phyloP scores from a whole-genome alignment of 2,113 vertebrate species.

The Pteruthius melanotis region DNA sequence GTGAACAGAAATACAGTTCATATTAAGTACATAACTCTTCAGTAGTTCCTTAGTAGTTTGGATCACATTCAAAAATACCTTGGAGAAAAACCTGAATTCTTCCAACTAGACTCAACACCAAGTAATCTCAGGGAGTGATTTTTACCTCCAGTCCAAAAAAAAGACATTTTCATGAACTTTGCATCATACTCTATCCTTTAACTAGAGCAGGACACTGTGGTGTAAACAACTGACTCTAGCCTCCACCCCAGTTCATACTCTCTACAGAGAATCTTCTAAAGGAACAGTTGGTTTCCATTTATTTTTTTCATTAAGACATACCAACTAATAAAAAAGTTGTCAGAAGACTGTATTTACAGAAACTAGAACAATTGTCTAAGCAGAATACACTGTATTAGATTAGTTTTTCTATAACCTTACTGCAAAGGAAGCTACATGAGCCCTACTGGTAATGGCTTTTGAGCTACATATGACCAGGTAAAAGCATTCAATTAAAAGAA shows the following conservation, averaged over 20 bases:
- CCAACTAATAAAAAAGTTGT: neutral
- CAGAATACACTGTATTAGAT: neutral
- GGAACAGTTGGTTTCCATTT: neutral
- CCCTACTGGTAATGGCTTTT: neutral
- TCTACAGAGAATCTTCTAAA: neutral
- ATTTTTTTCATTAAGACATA: neutral
- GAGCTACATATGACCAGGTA: neutral
- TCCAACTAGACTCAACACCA: neutral
- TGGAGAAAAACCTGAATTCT: neutral
- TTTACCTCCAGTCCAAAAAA: neutral
- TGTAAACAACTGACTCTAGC: neutral
- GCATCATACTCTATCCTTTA: neutral
- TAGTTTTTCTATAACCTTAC: neutral
- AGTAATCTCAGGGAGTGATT: neutral
- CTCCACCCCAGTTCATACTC: neutral
- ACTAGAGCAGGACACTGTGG: neutral
- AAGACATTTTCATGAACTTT: neutral
- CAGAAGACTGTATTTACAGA: neutral
- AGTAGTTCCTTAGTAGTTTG: neutral
- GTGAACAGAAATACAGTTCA: neutral
- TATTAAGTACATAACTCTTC: neutral
- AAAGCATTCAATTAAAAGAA: neutral
- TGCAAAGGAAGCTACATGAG: neutral
- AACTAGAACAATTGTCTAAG: neutral
- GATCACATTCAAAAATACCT: neutral